Evolutionary conservation across 2,797 vertebrate genomes (phyloP), one percentile per base, ranked within the genome.

Genomic region (Champsocephalus esox): DNA sequence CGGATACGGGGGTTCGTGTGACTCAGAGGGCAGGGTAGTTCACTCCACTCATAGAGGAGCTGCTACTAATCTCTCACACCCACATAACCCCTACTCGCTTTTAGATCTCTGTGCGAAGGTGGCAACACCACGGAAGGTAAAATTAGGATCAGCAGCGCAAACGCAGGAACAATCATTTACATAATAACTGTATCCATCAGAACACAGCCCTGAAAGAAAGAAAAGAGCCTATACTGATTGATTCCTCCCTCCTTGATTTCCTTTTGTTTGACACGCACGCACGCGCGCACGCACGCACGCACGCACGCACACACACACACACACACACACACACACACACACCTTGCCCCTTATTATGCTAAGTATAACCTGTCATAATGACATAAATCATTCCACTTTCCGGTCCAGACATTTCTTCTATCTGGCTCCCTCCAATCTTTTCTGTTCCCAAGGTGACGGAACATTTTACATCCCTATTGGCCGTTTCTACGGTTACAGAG

Each of bases 21-120:
- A 92, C 82, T 91, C 89, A 92, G 75, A 81, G 84, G 88, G 91
- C 83, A 85, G 70, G 12, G 63, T 57, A 61, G 84, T 86, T 88
- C 84, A 82, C 73, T 77, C 79, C 66, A 79, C 86, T 87, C 77
- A 58, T 50, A 67, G 74, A 41, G 66, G 72, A 84, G 82, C 80
- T 72, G 82, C 75, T 84, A 66, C 82, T 85, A 86, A 89, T 86
- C 75, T 78, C 70, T 75, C 57, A 87, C 88, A 84, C 85, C 89
- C 83, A 90, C 88, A 57, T 74, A 76, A 66, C 55, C 84, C 80
- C 71, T 59, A 70, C 79, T 82, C 50, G n/a, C 75, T 69, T 75
- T 88, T 46, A 85, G 82, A 82, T 86, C 64, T 74, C 45, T 21
- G 67, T 64, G 82, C 49, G 43, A 80, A 79, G 58, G 72, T 85